Base-by-base conservation (phyloP, 2,113 vertebrate species). In the Trogon surrucura region DNA sequence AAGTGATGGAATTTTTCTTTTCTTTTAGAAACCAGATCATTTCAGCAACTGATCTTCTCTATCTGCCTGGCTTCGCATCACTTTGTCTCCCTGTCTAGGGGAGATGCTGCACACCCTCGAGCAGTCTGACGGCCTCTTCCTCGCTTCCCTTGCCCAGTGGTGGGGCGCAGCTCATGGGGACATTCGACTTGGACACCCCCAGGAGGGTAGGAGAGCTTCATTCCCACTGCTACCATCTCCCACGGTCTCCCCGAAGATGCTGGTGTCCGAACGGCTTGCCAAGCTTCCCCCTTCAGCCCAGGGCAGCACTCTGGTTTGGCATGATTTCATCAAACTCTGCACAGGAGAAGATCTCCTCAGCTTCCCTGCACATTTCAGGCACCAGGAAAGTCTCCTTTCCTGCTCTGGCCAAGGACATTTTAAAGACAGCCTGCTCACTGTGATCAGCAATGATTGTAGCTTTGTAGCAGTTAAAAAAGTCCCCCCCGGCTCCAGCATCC, bases 401-500 rank as follows among this genome's bases (percentile, higher is more conserved):
- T 48, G 77, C 58, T 88, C 84, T 44, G 69, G 51, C 57, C 91
- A 89, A 93, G 85, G 88, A 51, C 80, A 62, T 75, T 82, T 82
- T 44, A 69, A 72, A 81, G 88, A 61, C 80, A 69, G 32, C 19
- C n/a, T 4, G 5, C 50, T 96, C 19, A 0, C 12, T 60, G 56
- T 11, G 75, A 69, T 80, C 72, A 54, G 48, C 75, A 75, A 61
- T 61, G 77, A 84, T 22, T 9, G 87, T 47, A 88, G 72, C 72
- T 86, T 74, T 78, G 75, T 50, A n/a, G 87, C 66, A 62, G 87
- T 69, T 72, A 65, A 48, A 57, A 78, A 86, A 67, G 41, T 41
- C 41, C 30, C 38, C 65, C 64, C 53, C 32, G 88, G 95, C 86
- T 96, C 85, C 80, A 13, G 5, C 54, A 73, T 78, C 72, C 86